A percentile compares a stretch with the other conserved stretches of the same genome.
Conservation (phyloP, 37 sponge, comb jelly and placozoan species). For the Axinella damicornis region DNA sequence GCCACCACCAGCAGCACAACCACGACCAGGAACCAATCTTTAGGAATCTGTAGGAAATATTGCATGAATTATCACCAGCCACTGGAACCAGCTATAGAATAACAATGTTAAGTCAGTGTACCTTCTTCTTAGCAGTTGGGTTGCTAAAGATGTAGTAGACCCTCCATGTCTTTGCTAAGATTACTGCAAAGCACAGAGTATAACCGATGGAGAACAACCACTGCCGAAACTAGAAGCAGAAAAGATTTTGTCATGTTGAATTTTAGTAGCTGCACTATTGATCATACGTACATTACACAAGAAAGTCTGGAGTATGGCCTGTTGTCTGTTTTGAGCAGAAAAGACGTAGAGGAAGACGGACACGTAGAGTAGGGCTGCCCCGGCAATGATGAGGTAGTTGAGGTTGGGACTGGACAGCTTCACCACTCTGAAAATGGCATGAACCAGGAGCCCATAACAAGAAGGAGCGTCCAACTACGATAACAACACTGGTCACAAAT, state of each 20-base stretch:
- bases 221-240: slow-evolving; percentile 9
- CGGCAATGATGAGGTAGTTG: neutral
- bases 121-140: slow-evolving; percentile 35
- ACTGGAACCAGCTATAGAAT: too few species aligned
- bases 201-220: slow-evolving; percentile 21
- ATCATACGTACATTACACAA: neutral
- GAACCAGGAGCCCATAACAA: too few species aligned
- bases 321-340: neutral
- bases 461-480: too few species aligned
- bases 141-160: slow-evolving; percentile 37
- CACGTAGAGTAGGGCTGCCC: neutral
- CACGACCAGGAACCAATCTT: slow-evolving; percentile 9
- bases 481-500: too few species aligned
- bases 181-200: slow-evolving; percentile 39
- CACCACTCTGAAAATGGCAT: neutral
- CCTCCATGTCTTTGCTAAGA: slow-evolving; percentile 37
- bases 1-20: neutral
- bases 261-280: too few species aligned
- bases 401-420: slow-evolving; percentile 15
- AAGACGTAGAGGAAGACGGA: neutral
- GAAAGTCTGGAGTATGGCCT: neutral
- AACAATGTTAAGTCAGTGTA: too few species aligned
- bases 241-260: too few species aligned
- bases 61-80: too few species aligned
- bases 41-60: neutral